Base-by-base conservation (phyloP, 30 jellyfish, hydroid and myxozoan genomes). In the Chrysaora quinquecirrha region DNA sequence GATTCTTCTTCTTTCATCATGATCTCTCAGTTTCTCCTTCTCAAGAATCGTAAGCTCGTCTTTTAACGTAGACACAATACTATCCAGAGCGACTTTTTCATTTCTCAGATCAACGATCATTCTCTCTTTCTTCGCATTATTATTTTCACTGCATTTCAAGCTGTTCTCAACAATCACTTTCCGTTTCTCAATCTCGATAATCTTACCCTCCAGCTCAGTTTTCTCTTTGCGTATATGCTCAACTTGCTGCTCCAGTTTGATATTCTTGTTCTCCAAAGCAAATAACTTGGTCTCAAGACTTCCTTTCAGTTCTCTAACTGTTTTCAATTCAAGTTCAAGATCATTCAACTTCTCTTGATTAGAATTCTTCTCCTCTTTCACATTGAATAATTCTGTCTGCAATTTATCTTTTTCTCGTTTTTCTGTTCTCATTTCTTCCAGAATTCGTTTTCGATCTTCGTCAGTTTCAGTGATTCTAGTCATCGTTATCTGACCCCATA, bases 61-160 rank as follows among this genome's bases (percentile, higher is more conserved):
- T 65, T 95, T 95, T 43, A 95, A 63, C 47, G 99, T 88, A 2
- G 96, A 71, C 54, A 95, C 95, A 11, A 95, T 78, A 58, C 97
- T 95, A 61, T 95, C 99, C 73, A 95, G 77, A 0, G 97, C 99
- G n/a, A 95, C 97, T 48, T 95, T 95, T 64, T 95, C 97, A 75
- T 95, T 95, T 64, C 90, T 95, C 24, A 95, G 54, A 75, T 95
- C 99, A 22, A 95, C 99, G 22, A 95, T 50, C 82, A 83, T 62
- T 52, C 99, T 73, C 47, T 95, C 99, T 58, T 95, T 95, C 71
- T 89, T 83, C 20, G 99, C 99, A 49, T 95, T 95, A 84, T 95
- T 95, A 56, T 95, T 95, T 34, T 95, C 99, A 20, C 96, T 79
- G 54, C 34, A 12, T 32, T 73, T 83, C 70, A 95, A 58, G 49